Conservation (phyloP, 2,113 vertebrate species). For the Anarrhichthys ocellatus region DNA sequence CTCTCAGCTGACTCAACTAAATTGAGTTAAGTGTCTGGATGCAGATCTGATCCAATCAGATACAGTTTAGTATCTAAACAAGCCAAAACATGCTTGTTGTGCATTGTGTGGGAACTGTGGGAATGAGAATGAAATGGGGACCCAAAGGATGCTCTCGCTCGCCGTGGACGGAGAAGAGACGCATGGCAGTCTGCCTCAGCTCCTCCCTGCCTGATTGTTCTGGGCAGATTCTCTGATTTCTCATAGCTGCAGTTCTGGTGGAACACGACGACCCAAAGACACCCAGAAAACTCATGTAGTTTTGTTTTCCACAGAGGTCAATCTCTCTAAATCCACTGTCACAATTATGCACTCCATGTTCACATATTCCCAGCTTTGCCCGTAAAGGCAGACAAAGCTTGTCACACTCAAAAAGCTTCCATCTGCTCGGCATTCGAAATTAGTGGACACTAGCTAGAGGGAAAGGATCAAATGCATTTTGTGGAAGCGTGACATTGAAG, state of each 20-base stretch:
- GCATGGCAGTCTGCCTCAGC: conserved; percentile 35
- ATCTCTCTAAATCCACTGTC: conserved; percentile 25
- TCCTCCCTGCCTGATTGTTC: conserved; percentile 51
- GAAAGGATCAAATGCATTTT: conserved; percentile 44
- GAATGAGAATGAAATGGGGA: conserved; percentile 43
- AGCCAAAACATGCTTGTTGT: conserved; percentile 46
- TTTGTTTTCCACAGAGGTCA: conserved; percentile 28
- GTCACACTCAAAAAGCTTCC: conserved; percentile 37
- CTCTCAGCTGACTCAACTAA: conserved; percentile 1
- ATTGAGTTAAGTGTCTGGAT: conserved; percentile 24
- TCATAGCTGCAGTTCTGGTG: conserved; percentile 14
- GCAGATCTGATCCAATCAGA: conserved; percentile 46
- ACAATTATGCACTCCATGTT: conserved; percentile 30
- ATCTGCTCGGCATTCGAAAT: conserved; percentile 41
- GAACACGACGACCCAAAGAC: not conserved
- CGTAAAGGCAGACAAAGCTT: conserved; percentile 26
- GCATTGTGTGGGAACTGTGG: conserved; percentile 44
- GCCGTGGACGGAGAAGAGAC: conserved; percentile 40
- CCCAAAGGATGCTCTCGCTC: conserved; percentile 20
- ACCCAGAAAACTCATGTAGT: conserved; percentile 13
- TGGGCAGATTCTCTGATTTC: conserved; percentile 46
- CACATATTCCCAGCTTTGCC: conserved; percentile 26
- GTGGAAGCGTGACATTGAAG: conserved; percentile 33
- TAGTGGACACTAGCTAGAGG: conserved; percentile 40
- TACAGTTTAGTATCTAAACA: conserved; percentile 36